Conservation (phyloP, 1,140 invertebrate genomes). For the Forficula auricularia region DNA sequence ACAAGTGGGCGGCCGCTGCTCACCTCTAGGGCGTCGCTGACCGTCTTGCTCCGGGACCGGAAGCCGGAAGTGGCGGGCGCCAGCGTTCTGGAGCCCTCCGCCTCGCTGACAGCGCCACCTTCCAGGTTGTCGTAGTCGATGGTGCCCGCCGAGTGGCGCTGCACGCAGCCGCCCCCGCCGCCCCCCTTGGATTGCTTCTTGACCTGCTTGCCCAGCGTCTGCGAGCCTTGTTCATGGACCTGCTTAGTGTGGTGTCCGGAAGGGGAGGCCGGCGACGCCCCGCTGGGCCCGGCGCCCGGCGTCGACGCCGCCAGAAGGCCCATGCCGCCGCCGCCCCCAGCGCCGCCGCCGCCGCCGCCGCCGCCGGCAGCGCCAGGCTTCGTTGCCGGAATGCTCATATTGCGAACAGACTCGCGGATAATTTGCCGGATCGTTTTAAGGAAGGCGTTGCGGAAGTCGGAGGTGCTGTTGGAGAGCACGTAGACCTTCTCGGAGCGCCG, state of each 20-base stretch:
- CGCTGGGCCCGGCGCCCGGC: no score
- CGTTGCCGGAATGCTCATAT: slow-evolving; percentile 79
- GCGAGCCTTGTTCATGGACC: slow-evolving; percentile 30
- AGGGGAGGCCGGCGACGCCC: no score
- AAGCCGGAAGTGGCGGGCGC: slow-evolving; percentile 35
- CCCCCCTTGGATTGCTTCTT: slow-evolving; percentile 50
- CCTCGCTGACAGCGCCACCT: slow-evolving; percentile 25
- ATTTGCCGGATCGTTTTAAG: slow-evolving; percentile 91
- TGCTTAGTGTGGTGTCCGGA: no score
- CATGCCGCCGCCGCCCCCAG: neutral
- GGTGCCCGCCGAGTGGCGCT: slow-evolving; percentile 74
- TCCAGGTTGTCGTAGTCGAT: slow-evolving; percentile 66
- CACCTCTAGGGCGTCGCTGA: slow-evolving; percentile 65
- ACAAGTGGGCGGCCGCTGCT: no score
- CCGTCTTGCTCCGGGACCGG: slow-evolving; percentile 70
- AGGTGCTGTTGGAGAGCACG: slow-evolving; percentile 87
- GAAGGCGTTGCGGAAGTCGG: slow-evolving; percentile 88
- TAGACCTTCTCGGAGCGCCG: slow-evolving; percentile 90
- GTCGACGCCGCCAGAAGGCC: no score
- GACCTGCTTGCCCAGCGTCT: slow-evolving; percentile 45
- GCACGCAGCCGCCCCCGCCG: slow-evolving; percentile 18
- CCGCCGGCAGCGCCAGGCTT: slow-evolving; percentile 31
- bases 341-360: slow-evolving; percentile 7
- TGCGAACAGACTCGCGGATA: slow-evolving; percentile 82
- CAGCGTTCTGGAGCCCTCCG: slow-evolving; percentile 23